These are phyloP conservation scores for Halcyon chelicuti DNA, from an alignment of 2,797 vertebrate species.

Conservation along the genomic window DNA sequence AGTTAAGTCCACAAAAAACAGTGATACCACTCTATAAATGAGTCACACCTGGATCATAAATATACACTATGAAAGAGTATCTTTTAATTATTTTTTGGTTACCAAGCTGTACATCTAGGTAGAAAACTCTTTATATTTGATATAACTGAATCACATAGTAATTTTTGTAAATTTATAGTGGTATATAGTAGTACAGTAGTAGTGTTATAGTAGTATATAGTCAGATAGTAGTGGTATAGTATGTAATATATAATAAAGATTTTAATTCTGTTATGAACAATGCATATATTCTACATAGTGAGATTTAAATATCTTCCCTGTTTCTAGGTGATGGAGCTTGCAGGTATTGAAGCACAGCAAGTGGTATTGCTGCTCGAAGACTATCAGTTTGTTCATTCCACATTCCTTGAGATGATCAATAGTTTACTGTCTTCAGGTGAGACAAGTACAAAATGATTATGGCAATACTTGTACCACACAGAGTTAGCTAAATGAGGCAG, in stretches of 20 bases:
- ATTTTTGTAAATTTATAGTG: neutral
- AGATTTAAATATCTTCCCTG: neutral
- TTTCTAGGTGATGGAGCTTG: slow-evolving; percentile 90
- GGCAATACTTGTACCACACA: neutral
- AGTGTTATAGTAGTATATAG: neutral
- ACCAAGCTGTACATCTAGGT: neutral
- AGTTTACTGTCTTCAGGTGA: slow-evolving; percentile 94
- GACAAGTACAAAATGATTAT: neutral
- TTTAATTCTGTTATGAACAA: neutral
- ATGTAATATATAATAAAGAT: neutral
- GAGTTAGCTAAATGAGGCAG: neutral
- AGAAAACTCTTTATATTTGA: neutral
- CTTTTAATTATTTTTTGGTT: neutral
- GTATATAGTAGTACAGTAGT: too few species aligned
- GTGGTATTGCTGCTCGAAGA: slow-evolving; percentile 93
- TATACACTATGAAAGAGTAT: neutral
- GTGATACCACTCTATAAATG: neutral
- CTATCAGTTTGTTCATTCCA: slow-evolving; percentile 91
- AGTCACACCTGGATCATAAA: neutral
- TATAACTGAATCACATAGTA: neutral
- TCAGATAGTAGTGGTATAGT: neutral
- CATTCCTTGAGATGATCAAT: slow-evolving; percentile 97
- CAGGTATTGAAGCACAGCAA: slow-evolving; percentile 92
- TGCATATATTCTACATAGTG: neutral
- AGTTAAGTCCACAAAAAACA: neutral